Base-by-base conservation (phyloP, 2,888 invertebrate genomes). In the Cheilosia urbana region DNA sequence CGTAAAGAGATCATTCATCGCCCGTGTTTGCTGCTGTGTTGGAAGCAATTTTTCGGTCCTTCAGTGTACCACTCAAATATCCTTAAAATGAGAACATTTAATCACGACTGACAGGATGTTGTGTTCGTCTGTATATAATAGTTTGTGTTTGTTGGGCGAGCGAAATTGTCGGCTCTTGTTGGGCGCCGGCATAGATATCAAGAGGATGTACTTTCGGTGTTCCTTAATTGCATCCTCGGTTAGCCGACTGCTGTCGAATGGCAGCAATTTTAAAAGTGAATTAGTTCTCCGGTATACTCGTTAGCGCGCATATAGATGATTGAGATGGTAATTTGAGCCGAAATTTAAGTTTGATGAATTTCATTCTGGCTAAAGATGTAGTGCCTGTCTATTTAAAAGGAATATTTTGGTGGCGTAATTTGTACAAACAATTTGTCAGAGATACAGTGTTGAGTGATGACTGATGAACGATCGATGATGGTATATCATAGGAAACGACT, bases 21-120 rank as follows among this genome's bases (percentile, higher is more conserved):
- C 57, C 17, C 6, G 45, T 69, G 49, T 63, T 11, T n/a, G 17
- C 24, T 3, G 57, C 77, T 66, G 62, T 71, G 65, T 53, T 69
- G 47, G 79, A 40, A 68, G 47, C 45, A 69, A 62, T 75, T 75
- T 79, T 84, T 84, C 73, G 79, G 79, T 47, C 66, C 71, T 68
- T 57, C 62, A 60, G 68, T 62, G 24, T 51, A 73, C 66, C 63
- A 71, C 79, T 80, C 65, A 62, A 81, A 85, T 81, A 72, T 81
- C 77, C 71, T 77, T 81, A 71, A 85, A 85, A 85, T 68, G 71
- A 85, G 76, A 72, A 81, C 81, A 77, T 85, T 81, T 81, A 85
- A 85, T 85, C 76, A 81, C 68, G 76, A 49, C 81, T 66, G 75
- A 49, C 75, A 84, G 80, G 77, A 72, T 71, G 71, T 60, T 71